Conservation (phyloP, 2,113 vertebrate genomes). For the Donacobius atricapilla region DNA sequence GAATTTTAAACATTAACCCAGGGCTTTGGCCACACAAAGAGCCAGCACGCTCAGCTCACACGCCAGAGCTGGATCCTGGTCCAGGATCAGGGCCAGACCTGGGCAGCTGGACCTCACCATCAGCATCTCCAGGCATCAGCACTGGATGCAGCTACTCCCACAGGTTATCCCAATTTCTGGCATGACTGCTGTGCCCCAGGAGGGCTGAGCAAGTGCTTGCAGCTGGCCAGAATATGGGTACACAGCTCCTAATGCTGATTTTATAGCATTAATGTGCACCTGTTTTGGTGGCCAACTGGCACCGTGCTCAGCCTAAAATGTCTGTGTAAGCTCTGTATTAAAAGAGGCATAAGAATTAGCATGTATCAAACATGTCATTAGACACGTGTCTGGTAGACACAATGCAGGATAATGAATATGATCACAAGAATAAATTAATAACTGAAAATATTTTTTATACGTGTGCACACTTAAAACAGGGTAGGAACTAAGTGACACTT, state of each 20-base stretch:
- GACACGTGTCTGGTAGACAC: constrained; percentile 56
- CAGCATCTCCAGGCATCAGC: neutral
- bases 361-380: constrained; percentile 61
- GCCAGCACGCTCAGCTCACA: neutral
- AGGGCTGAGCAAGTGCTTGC: constrained; percentile 34
- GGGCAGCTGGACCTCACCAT: neutral
- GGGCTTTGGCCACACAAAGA: neutral
- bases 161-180: constrained; percentile 24
- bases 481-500: constrained; percentile 55
- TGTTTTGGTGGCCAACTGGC: constrained; percentile 41
- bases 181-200: neutral
- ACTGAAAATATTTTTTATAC: constrained; percentile 48
- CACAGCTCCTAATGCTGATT: neutral
- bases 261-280: constrained; percentile 11
- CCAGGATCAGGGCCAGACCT: neutral
- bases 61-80: neutral
- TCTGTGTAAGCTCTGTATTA: constrained; percentile 3
- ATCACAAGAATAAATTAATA: constrained; percentile 60
- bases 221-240: constrained; percentile 43
- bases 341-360: constrained; percentile 48
- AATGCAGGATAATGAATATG: constrained; percentile 49
- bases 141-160: neutral
- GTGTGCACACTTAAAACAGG: constrained; percentile 60
- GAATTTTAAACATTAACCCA: neutral
- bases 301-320: neutral